A percentile compares a stretch with the other conserved stretches of the same genome.
Conservation (phyloP, 2,888 invertebrate genomes). For the Heliconius ethilla region DNA sequence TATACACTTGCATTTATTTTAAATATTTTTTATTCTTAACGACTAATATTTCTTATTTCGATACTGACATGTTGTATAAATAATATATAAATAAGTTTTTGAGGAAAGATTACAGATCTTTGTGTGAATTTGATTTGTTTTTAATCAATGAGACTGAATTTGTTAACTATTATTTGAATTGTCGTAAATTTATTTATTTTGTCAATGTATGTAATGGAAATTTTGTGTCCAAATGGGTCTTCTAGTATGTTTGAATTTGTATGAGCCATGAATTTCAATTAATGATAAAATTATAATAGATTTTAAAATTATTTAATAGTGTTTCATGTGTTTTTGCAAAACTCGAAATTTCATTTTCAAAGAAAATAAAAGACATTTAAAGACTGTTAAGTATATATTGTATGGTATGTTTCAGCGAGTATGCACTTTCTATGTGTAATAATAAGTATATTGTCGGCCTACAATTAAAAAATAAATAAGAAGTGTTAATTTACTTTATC, state of each 20-base stretch:
- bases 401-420: constrained; percentile 28
- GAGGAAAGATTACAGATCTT: constrained; percentile 65
- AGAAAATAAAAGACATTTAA: constrained; percentile 62
- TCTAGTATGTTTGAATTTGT: constrained; percentile 25
- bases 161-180: constrained; percentile 69
- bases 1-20: constrained; percentile 59
- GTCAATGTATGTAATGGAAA: constrained; percentile 36
- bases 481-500: constrained; percentile 40
- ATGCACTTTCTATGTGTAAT: constrained; percentile 25
- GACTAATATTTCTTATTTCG: constrained; percentile 9
- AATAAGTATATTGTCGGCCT: constrained; percentile 12
- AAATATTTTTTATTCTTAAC: constrained; percentile 10
- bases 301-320: background rate
- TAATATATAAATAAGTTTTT: constrained; percentile 53
- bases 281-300: background rate
- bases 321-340: background rate
- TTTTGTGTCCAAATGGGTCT: constrained; percentile 29
- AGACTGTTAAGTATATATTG: constrained; percentile 62
- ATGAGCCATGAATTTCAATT: constrained; percentile 2
- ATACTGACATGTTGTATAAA: constrained; percentile 35
- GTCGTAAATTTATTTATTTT: constrained; percentile 75
- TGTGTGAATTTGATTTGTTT: constrained; percentile 60
- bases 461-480: constrained; percentile 12
- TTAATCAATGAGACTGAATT: constrained; percentile 81
- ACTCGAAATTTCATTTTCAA: constrained; percentile 20